Base-by-base conservation (phyloP, 92 coral and sea anemone species). In the Bergia sp. region DNA sequence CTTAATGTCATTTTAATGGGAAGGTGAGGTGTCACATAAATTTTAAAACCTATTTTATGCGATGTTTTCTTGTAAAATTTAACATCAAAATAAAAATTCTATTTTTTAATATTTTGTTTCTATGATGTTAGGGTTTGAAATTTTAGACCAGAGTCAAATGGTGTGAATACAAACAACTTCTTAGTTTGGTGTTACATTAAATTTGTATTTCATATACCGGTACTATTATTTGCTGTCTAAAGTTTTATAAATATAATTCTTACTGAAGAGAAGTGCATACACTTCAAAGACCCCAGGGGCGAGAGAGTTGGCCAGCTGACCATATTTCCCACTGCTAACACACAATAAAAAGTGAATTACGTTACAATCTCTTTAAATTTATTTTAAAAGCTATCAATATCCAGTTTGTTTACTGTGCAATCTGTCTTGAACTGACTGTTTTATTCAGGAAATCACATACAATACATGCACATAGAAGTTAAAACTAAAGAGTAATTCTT, bases 1-100 rank as follows among this genome's bases (percentile, higher is more conserved):
- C 79, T 45, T 82, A 41, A 82, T 47, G 77, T 39, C 65, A 67
- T 55, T 80, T 80, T 57, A 80, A 84, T 47, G 77, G 71, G 86
- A 44, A 67, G 41, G 79, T 71, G 87, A 71, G 78, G 16, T 43
- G 49, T 38, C 47, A 71, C 37, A 47, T 37, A 45, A 47, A 69
- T 71, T 82, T n/a, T 50, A 67, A 39, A 37, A 42, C 36, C 42
- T 67, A 16, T 37, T 50, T 37, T 80, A 21, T 80, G 20, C 44
- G 18, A n/a, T n/a, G 66, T 37, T 38, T 37, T 18, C 12, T 80
- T 55, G 41, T 8, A 29, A 13, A 80, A 57, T 50, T 7, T 50
- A 9, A 50, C 57, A 50, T 50, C 13, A 9, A 9, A 50, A 50
- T 45, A 45, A 5, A 7, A 37, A 36, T 55, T 15, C 73, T 6